These are phyloP conservation scores for Glossophaga mutica DNA, from an alignment of 2,797 vertebrate species.

Conservation along the genomic window DNA sequence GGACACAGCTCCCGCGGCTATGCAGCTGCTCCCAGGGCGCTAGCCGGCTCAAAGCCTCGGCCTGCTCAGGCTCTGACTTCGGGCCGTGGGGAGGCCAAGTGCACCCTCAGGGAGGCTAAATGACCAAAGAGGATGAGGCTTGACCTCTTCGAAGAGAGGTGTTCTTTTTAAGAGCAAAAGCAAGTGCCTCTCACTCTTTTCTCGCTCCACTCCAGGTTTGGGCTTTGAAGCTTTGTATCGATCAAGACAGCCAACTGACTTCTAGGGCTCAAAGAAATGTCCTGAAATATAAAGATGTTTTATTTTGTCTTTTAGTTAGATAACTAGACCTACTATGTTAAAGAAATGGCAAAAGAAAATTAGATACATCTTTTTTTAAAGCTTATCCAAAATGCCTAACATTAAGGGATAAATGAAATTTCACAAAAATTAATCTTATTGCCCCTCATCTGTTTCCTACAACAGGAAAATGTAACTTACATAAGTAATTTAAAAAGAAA, in stretches of 20 bases:
- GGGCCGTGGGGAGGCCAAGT: not conserved
- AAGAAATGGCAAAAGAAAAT: constrained; percentile 6
- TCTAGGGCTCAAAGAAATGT: not conserved
- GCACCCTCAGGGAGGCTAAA: not conserved
- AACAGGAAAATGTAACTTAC: not conserved
- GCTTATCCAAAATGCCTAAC: not conserved
- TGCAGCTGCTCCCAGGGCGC: too few relatives aligned
- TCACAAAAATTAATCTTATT: not conserved
- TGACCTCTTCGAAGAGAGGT: not conserved
- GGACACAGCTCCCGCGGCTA: not conserved
- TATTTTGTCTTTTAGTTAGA: not conserved
- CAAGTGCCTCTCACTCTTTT: not conserved
- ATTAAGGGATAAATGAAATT: not conserved
- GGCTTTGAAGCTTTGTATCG: not conserved
- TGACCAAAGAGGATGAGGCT: not conserved
- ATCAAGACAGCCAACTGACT: not conserved
- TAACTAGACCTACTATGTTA: not conserved
- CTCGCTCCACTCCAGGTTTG: not conserved
- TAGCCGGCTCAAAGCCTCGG: not conserved
- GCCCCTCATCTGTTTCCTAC: not conserved
- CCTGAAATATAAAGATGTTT: constrained; percentile 16
- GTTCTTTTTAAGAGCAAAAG: not conserved
- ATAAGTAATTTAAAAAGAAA: not conserved
- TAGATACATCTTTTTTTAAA: not conserved
- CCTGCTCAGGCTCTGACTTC: not conserved